Percentiles rank a stretch among this genome's conserved stretches.
Evolutionary conservation across 2,113 vertebrate species (phyloP).

Genomic region (Arothron firmamentum): DNA sequence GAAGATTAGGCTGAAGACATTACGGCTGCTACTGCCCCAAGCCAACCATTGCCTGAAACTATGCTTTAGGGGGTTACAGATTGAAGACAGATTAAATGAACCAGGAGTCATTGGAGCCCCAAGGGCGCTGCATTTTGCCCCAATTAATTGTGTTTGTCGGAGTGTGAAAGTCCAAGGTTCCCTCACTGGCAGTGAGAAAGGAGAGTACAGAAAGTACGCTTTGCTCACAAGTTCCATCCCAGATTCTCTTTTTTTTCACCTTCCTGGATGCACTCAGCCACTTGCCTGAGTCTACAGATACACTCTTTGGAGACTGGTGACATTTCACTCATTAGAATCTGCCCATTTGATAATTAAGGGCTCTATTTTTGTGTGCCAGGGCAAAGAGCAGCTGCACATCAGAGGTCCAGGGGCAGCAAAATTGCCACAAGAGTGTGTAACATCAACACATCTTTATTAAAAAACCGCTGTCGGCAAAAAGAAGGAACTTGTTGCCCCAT

Average conservation of each 20-base stretch:
- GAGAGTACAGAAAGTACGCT: constrained; percentile 29
- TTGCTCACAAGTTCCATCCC: constrained; percentile 3
- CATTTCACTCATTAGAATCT: not conserved
- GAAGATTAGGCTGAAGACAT: constrained; percentile 19
- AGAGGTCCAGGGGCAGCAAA: too few relatives aligned
- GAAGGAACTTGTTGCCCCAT: too few relatives aligned
- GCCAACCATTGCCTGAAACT: constrained; percentile 41
- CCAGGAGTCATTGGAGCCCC: constrained; percentile 53
- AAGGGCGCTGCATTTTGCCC: constrained; percentile 57
- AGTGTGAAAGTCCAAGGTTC: constrained; percentile 57
- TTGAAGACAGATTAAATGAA: constrained; percentile 62
- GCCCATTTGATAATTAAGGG: too few relatives aligned
- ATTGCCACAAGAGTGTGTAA: too few relatives aligned
- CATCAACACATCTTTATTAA: too few relatives aligned
- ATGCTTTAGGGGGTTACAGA: constrained; percentile 39
- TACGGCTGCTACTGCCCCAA: constrained; percentile 21
- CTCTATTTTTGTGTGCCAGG: too few relatives aligned
- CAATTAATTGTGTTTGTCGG: constrained; percentile 67
- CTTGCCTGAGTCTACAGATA: constrained; percentile 5
- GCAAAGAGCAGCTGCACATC: too few relatives aligned
- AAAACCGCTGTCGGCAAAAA: too few relatives aligned
- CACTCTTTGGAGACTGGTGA: not conserved
- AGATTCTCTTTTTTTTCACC: not conserved
- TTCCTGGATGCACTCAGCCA: constrained; percentile 4
- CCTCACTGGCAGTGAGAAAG: constrained; percentile 33